A percentile compares a stretch with the other conserved stretches of the same genome.
phyloP scores from a whole-genome alignment of 2,888 invertebrate genomes.

The Nemapogon koenigi region DNA sequence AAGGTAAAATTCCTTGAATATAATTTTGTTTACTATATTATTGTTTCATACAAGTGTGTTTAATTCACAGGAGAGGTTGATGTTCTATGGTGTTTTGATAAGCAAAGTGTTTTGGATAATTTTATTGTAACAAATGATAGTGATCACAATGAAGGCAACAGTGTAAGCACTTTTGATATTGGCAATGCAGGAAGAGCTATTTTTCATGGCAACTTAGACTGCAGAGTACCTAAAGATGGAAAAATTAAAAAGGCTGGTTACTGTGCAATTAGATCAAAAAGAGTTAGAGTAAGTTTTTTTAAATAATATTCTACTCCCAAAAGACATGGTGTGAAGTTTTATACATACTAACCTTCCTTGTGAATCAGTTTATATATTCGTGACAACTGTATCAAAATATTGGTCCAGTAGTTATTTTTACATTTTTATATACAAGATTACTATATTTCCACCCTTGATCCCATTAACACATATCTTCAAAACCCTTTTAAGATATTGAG shows the following conservation, averaged over 20 bases:
- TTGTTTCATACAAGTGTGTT: not conserved
- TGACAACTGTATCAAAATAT: too few species aligned
- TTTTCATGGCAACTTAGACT: conserved; percentile 75
- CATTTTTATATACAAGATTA: too few species aligned
- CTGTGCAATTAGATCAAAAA: conserved; percentile 76
- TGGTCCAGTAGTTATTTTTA: too few species aligned
- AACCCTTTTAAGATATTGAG: too few species aligned
- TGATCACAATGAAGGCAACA: conserved; percentile 83
- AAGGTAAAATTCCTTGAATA: too few species aligned
- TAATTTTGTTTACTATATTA: too few species aligned
- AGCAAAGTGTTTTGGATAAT: conserved; percentile 66
- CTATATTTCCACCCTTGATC: too few species aligned
- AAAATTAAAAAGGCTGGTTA: conserved; percentile 79
- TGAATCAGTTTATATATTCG: too few species aligned
- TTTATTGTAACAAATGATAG: conserved; percentile 81
- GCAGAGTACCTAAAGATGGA: conserved; percentile 82
- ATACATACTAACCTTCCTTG: too few species aligned
- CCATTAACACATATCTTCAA: too few species aligned
- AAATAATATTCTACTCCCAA: not conserved
- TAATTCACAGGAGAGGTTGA: conserved; percentile 71
- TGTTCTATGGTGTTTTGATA: conserved; percentile 74
- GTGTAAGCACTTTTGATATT: conserved; percentile 70
- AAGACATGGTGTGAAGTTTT: too few species aligned
- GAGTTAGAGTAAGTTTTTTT: conserved; percentile 62
- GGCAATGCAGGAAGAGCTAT: conserved; percentile 73